These are phyloP conservation scores for Stegastes partitus DNA, from an alignment of 2,113 vertebrate species.

Conservation along the genomic window DNA sequence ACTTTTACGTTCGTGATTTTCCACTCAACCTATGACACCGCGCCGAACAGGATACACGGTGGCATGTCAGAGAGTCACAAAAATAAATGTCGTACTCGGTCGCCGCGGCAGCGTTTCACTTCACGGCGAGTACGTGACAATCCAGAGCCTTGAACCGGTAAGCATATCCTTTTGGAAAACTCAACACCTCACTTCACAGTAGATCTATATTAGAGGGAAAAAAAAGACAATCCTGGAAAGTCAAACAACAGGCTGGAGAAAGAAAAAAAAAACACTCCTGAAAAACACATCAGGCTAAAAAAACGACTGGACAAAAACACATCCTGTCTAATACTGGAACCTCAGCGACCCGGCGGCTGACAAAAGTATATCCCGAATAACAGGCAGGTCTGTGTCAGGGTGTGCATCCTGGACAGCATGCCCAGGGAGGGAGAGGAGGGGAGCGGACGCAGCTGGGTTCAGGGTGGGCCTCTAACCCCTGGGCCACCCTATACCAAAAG, in stretches of 20 bases:
- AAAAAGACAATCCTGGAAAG: slow-evolving; percentile 31
- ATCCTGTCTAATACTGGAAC: slow-evolving; percentile 64
- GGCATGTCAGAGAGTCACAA: slow-evolving; percentile 46
- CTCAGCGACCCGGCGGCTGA: slow-evolving; percentile 45
- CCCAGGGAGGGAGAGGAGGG: slow-evolving; percentile 36
- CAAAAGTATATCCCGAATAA: slow-evolving; percentile 53
- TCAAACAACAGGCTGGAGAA: slow-evolving; percentile 13
- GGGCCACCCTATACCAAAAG: slow-evolving; percentile 45
- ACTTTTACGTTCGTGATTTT: slow-evolving; percentile 43
- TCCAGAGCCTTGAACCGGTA: slow-evolving; percentile 37
- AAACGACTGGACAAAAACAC: slow-evolving; percentile 59
- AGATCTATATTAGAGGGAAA: slow-evolving; percentile 13
- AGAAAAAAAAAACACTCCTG: slow-evolving; percentile 19
- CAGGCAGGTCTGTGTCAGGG: slow-evolving; percentile 68
- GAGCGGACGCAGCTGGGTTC: slow-evolving; percentile 68
- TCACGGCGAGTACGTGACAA: slow-evolving; percentile 40
- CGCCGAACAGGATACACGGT: slow-evolving; percentile 15
- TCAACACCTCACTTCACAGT: slow-evolving; percentile 37
- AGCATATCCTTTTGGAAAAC: slow-evolving; percentile 54
- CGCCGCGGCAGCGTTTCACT: slow-evolving; percentile 33
- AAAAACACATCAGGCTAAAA: slow-evolving; percentile 53
- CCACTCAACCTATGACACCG: slow-evolving; percentile 34
- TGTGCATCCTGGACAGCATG: slow-evolving; percentile 61
- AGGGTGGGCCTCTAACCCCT: slow-evolving; percentile 57
- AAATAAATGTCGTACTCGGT: slow-evolving; percentile 46